Percentiles rank a stretch among this genome's conserved stretches.
Evolutionary conservation across 1,140 invertebrate genomes (phyloP).

Genomic region (Copidosoma floridanum): DNA sequence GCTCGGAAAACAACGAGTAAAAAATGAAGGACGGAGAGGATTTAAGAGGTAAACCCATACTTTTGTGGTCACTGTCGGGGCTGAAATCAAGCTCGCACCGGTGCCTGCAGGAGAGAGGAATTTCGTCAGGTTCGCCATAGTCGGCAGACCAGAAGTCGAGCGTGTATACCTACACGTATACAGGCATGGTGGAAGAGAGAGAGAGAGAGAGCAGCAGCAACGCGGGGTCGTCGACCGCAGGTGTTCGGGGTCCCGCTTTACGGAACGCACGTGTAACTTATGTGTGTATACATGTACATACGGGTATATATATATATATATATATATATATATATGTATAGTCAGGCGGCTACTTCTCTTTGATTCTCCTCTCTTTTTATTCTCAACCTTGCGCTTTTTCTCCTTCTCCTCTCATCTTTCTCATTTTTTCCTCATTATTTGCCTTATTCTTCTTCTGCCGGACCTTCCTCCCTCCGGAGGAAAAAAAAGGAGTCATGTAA

Average conservation of each 20-base stretch:
- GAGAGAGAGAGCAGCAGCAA: slow-evolving; percentile 25
- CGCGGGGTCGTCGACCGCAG: slow-evolving; percentile 53
- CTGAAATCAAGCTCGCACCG: no score
- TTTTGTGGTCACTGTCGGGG: no score
- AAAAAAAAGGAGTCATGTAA: no score
- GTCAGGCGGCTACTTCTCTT: slow-evolving; percentile 12
- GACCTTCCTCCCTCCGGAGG: slow-evolving; percentile 17
- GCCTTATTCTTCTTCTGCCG: slow-evolving; percentile 26
- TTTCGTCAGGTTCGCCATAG: no score
- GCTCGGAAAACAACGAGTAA: no score
- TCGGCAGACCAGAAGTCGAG: no score
- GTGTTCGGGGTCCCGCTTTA: slow-evolving; percentile 37
- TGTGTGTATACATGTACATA: no score
- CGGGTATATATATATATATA: slow-evolving; percentile 4
- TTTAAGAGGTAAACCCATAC: no score
- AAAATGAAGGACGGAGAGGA: no score
- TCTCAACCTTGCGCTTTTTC: no score
- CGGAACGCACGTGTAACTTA: slow-evolving; percentile 12
- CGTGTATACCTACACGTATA: no score
- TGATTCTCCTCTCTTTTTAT: neutral
- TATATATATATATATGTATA: slow-evolving; percentile 21
- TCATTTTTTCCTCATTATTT: slow-evolving; percentile 6
- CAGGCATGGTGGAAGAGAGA: neutral
- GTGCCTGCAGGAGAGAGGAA: no score
- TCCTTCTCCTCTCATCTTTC: slow-evolving; percentile 33